Percentiles rank a stretch among this genome's conserved stretches.
Evolutionary conservation across 1,140 invertebrate genomes (phyloP).

Genomic region (Dryas iulia): DNA sequence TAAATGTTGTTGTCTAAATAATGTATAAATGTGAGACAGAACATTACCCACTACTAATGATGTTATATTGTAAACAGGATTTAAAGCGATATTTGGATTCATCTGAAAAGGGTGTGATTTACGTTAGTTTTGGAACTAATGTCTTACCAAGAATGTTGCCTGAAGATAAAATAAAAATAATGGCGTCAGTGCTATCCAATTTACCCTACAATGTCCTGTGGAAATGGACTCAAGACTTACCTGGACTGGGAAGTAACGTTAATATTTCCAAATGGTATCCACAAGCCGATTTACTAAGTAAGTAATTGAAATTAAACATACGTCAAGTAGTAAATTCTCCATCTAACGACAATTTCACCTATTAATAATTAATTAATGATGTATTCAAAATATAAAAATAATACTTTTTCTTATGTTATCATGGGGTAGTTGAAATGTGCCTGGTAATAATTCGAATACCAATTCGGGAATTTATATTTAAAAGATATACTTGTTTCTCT

Average conservation of each 20-base stretch:
- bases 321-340: no score
- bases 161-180: constrained; percentile 46
- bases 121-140: constrained; percentile 57
- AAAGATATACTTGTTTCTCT: no score
- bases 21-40: no score
- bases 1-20: no score
- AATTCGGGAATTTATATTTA: no score
- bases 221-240: constrained; percentile 71
- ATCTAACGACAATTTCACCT: no score
- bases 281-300: constrained; percentile 77
- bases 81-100: constrained; percentile 31
- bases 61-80: constrained; percentile 23
- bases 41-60: neutral
- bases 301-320: constrained; percentile 27
- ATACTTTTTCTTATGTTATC: no score
- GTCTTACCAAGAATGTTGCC: constrained; percentile 63
- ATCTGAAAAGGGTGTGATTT: constrained; percentile 40
- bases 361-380: no score
- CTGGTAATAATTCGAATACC: no score
- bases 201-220: constrained; percentile 30
- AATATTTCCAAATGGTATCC: constrained; percentile 76
- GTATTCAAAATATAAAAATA: no score
- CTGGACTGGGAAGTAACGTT: constrained; percentile 40
- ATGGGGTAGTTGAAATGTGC: no score
- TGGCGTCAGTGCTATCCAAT: constrained; percentile 68